Evolutionary conservation across 2,888 invertebrate genomes (phyloP).

Genomic region (Bellardia pandia): DNA sequence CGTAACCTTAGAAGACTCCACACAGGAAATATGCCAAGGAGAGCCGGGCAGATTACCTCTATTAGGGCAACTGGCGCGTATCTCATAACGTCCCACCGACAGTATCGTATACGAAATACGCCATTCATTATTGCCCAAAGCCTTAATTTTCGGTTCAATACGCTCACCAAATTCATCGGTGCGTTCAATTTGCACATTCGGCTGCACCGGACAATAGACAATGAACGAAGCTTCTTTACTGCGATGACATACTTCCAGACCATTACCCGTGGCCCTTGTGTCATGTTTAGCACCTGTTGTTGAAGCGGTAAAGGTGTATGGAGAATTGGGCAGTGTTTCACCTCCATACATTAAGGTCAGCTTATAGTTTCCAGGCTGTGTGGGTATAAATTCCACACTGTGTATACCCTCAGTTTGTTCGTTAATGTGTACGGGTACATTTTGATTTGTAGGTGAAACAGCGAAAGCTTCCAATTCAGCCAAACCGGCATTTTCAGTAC

Average conservation of each 20-base stretch:
- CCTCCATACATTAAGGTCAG: slow-evolving; percentile 89
- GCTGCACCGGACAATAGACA: slow-evolving; percentile 85
- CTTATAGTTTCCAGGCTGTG: slow-evolving; percentile 89
- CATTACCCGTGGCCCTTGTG: slow-evolving; percentile 88
- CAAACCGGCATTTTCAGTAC: slow-evolving; percentile 91
- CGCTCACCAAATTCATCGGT: slow-evolving; percentile 83
- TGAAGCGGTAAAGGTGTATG: slow-evolving; percentile 87
- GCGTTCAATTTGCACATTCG: slow-evolving; percentile 87
- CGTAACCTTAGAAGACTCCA: slow-evolving; percentile 82
- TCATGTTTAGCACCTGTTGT: slow-evolving; percentile 85
- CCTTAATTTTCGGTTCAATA: slow-evolving; percentile 84
- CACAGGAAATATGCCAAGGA: slow-evolving; percentile 89
- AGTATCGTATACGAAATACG: slow-evolving; percentile 95
- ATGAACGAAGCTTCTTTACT: slow-evolving; percentile 90
- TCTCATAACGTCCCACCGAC: slow-evolving; percentile 96
- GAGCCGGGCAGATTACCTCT: slow-evolving; percentile 89
- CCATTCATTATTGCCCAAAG: slow-evolving; percentile 91
- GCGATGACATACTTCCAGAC: slow-evolving; percentile 88
- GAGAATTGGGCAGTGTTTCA: slow-evolving; percentile 85
- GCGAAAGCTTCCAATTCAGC: slow-evolving; percentile 95
- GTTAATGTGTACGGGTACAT: slow-evolving; percentile 91
- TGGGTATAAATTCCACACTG: slow-evolving; percentile 93
- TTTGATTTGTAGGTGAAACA: slow-evolving; percentile 93
- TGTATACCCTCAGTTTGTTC: slow-evolving; percentile 88
- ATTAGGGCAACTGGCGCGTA: slow-evolving; percentile 89